Conservation (phyloP, 2,888 invertebrate species). For the Dexiosoma caninum region DNA sequence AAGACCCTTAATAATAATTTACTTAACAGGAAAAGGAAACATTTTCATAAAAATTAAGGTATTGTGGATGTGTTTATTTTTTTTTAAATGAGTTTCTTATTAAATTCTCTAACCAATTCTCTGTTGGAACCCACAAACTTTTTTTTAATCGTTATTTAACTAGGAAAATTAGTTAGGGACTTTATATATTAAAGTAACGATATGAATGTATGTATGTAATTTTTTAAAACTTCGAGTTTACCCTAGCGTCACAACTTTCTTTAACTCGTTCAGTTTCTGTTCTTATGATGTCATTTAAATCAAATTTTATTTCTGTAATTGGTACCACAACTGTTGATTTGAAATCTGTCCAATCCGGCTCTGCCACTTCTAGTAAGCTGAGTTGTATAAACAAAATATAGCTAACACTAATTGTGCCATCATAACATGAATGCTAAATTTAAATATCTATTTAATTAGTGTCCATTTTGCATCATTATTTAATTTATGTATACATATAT, state of each 20-base stretch:
- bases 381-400: conserved; percentile 74
- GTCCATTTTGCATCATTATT: background rate
- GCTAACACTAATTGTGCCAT: conserved; percentile 76
- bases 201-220: background rate
- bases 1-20: no score
- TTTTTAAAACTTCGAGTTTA: conserved; percentile 65
- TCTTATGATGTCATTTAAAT: conserved; percentile 77
- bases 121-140: no score
- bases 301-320: conserved; percentile 78
- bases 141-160: no score
- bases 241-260: conserved; percentile 73
- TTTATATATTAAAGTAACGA: no score
- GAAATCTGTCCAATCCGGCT: conserved; percentile 74
- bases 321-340: conserved; percentile 63
- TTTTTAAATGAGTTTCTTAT: no score
- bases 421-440: conserved; percentile 75
- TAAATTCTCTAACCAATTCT: no score
- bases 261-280: conserved; percentile 77
- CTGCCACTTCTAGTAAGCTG: conserved; percentile 73
- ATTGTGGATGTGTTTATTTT: no score
- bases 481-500: conserved; percentile 65
- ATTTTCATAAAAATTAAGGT: no score
- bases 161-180: no score
- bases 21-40: no score
- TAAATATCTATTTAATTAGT: background rate